Percentiles rank a stretch among this genome's conserved stretches.
Evolutionary conservation across 2,888 invertebrate species (phyloP).

Genomic region (Macroteleia sp.): DNA sequence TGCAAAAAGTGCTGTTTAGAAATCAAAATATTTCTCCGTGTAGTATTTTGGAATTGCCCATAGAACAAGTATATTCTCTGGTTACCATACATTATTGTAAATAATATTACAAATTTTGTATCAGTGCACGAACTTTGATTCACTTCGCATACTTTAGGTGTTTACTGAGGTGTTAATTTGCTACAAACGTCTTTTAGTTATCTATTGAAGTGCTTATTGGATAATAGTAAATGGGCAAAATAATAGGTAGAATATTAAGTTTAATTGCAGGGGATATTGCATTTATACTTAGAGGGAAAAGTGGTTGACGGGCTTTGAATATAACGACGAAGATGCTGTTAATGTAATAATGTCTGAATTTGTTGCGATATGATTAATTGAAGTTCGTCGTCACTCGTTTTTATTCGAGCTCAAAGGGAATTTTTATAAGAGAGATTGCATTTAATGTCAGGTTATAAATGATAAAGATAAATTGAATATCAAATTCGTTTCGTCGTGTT

Average conservation of each 20-base stretch:
- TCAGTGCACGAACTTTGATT: too few species aligned
- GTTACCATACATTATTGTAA: too few species aligned
- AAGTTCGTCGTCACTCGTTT: slow-evolving; percentile 30
- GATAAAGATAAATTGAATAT: slow-evolving; percentile 29
- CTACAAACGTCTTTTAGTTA: background rate
- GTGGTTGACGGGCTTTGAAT: slow-evolving; percentile 8
- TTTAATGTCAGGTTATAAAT: slow-evolving; percentile 13
- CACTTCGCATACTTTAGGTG: too few species aligned
- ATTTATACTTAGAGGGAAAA: slow-evolving; percentile 9
- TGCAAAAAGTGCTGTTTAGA: too few species aligned
- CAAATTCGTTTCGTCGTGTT: slow-evolving; percentile 8
- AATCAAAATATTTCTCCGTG: too few species aligned
- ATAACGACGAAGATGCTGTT: background rate
- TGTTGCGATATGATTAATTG: slow-evolving; percentile 22
- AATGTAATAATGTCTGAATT: slow-evolving; percentile 32
- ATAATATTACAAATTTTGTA: too few species aligned
- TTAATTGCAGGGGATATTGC: slow-evolving; percentile 12
- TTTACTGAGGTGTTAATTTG: too few species aligned
- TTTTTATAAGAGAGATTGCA: slow-evolving; percentile 13
- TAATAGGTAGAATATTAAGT: slow-evolving; percentile 22
- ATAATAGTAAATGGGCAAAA: slow-evolving; percentile 11
- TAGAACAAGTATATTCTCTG: too few species aligned
- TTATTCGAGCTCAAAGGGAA: slow-evolving; percentile 21
- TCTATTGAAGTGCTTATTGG: slow-evolving; percentile 2
- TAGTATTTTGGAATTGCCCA: too few species aligned